phyloP scores from a whole-genome alignment of 2,888 invertebrate species.

The Dryocosmus kuriphilus region DNA sequence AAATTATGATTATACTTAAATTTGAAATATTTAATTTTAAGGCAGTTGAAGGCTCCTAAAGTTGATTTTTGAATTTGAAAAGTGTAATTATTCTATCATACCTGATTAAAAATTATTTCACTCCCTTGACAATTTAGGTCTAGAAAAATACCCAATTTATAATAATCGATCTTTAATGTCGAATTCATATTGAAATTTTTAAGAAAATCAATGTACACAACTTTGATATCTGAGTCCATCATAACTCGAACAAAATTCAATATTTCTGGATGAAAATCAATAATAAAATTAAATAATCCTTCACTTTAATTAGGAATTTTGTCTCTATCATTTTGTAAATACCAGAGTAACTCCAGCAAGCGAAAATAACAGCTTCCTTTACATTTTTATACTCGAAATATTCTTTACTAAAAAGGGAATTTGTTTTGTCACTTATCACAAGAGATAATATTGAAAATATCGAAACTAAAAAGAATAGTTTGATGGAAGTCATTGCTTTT shows the following conservation, averaged over 20 bases:
- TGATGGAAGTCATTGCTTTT: background rate
- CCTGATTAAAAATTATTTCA: slow-evolving; percentile 62
- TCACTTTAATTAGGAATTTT: background rate
- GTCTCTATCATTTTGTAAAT: background rate
- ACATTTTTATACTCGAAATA: slow-evolving; percentile 58
- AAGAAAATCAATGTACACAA: slow-evolving; percentile 56
- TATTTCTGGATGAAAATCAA: slow-evolving; percentile 48
- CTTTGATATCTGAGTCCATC: slow-evolving; percentile 46
- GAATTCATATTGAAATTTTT: slow-evolving; percentile 49
- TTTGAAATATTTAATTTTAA: too few relatives aligned
- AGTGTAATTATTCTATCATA: slow-evolving; percentile 38
- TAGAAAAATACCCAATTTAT: slow-evolving; percentile 65
- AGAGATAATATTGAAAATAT: slow-evolving; percentile 27
- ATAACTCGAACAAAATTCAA: slow-evolving; percentile 51
- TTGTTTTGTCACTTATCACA: slow-evolving; percentile 20
- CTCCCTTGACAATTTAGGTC: slow-evolving; percentile 65
- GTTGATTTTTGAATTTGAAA: background rate
- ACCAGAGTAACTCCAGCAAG: slow-evolving; percentile 59
- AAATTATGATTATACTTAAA: too few relatives aligned
- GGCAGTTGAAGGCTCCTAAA: background rate
- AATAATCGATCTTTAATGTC: slow-evolving; percentile 63
- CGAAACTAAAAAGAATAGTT: background rate
- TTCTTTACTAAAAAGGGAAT: slow-evolving; percentile 50
- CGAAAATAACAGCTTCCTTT: slow-evolving; percentile 58
- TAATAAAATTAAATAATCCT: slow-evolving; percentile 17